phyloP scores from a whole-genome alignment of 2,888 invertebrate species.

The Acronicta aceris region DNA sequence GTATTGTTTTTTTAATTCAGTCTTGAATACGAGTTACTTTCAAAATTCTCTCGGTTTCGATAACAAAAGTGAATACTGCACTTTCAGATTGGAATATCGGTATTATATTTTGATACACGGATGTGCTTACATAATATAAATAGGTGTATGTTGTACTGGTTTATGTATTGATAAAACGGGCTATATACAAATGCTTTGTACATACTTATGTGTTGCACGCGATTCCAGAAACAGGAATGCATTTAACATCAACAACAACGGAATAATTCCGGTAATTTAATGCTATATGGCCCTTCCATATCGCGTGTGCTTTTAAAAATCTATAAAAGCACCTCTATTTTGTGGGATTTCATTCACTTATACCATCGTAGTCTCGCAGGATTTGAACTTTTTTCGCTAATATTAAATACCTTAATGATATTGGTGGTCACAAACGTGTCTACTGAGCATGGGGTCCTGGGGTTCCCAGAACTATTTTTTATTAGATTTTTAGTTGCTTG shows the following conservation, averaged over 20 bases:
- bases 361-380: conserved; percentile 9
- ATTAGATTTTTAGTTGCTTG: too few relatives aligned
- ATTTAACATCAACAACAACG: conserved; percentile 82
- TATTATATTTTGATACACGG: conserved; percentile 18
- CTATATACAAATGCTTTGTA: conserved; percentile 59
- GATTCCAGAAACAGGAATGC: conserved; percentile 81
- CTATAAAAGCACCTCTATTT: conserved; percentile 60
- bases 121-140: conserved; percentile 5
- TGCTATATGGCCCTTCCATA: conserved; percentile 72
- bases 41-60: conserved; percentile 13
- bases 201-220: conserved; percentile 76
- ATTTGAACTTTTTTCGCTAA: conserved; percentile 9
- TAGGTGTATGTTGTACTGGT: conserved; percentile 2
- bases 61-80: background rate
- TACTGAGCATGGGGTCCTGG: too few relatives aligned
- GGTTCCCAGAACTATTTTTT: too few relatives aligned
- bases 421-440: too few relatives aligned
- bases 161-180: conserved; percentile 4
- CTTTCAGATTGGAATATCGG: conserved; percentile 34
- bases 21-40: conserved; percentile 35
- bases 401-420: too few relatives aligned
- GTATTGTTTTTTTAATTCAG: conserved; percentile 28
- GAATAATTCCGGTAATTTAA: conserved; percentile 84
- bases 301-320: conserved; percentile 77
- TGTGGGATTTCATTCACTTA: conserved; percentile 34